Percentiles rank a stretch among this genome's conserved stretches.
These are phyloP conservation scores for Panthera leo DNA, from an alignment of 2,113 vertebrate species.

Conservation along the genomic window DNA sequence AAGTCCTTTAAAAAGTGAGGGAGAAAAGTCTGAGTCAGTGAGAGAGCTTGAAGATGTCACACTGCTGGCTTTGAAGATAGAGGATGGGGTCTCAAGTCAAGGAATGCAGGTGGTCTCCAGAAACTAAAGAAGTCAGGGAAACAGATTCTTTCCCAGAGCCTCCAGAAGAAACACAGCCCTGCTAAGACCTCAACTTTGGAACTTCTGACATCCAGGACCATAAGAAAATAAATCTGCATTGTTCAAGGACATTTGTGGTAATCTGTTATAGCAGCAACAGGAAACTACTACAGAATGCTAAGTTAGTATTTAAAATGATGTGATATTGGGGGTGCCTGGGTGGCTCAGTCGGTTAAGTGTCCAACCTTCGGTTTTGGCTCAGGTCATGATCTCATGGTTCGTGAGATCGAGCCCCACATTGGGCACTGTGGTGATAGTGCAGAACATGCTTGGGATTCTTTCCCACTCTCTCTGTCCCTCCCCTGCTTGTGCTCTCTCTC, in stretches of 20 bases:
- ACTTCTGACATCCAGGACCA: not conserved
- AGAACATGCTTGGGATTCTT: too few species aligned
- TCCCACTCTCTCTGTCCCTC: too few species aligned
- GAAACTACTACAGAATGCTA: not conserved
- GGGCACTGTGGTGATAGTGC: too few species aligned
- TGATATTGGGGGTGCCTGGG: not conserved
- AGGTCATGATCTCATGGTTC: too few species aligned
- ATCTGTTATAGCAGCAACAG: not conserved
- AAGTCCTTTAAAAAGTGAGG: not conserved
- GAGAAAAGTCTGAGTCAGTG: not conserved
- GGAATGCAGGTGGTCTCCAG: not conserved
- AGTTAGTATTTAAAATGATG: constrained; percentile 13
- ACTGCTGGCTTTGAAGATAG: not conserved
- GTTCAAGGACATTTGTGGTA: not conserved
- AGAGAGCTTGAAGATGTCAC: not conserved
- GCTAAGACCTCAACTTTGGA: not conserved
- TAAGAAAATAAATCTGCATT: not conserved
- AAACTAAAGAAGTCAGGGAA: not conserved
- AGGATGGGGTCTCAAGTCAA: not conserved
- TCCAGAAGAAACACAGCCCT: not conserved
- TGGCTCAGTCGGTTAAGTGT: too few species aligned
- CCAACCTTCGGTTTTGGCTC: too few species aligned
- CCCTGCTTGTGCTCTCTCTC: too few species aligned
- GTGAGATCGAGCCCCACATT: too few species aligned
- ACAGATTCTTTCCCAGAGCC: not conserved